Conservation (phyloP, 2,113 vertebrate genomes). For the Synchiropus splendidus region DNA sequence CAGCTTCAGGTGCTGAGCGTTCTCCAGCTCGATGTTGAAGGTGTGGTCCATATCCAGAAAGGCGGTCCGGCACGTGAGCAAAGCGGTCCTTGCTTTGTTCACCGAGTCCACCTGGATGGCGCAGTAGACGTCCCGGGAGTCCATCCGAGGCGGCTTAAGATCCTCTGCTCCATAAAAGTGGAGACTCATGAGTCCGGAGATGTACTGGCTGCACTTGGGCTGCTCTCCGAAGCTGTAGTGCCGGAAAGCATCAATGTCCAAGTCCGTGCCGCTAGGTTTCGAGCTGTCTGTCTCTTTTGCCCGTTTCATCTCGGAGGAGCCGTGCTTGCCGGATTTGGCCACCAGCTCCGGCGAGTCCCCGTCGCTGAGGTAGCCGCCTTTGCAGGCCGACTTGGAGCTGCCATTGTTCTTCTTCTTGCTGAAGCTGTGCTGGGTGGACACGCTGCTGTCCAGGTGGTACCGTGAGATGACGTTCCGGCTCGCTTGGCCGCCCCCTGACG, state of each 20-base stretch:
- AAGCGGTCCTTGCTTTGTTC: constrained; percentile 92
- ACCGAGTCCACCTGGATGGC: constrained; percentile 96
- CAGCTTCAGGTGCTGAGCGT: constrained; percentile 92
- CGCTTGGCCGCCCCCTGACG: constrained; percentile 65
- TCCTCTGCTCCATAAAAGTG: constrained; percentile 97
- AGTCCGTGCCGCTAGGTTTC: constrained; percentile 69
- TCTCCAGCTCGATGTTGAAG: constrained; percentile 96
- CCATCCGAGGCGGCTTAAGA: constrained; percentile 85
- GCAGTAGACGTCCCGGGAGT: constrained; percentile 93
- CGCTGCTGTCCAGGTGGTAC: constrained; percentile 94
- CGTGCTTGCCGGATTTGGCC: constrained; percentile 82
- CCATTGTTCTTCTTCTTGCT: constrained; percentile 74
- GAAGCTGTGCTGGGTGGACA: constrained; percentile 79
- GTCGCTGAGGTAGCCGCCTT: constrained; percentile 94
- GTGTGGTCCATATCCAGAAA: constrained; percentile 98
- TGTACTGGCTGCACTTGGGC: constrained; percentile 87
- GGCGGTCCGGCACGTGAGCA: constrained; percentile 84
- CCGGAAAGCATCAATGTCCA: constrained; percentile 90
- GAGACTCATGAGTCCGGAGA: constrained; percentile 93
- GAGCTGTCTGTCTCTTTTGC: constrained; percentile 61
- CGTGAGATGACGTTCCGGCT: constrained; percentile 95
- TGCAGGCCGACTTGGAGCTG: constrained; percentile 82
- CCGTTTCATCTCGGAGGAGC: constrained; percentile 65
- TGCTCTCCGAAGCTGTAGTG: constrained; percentile 93
- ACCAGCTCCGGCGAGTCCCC: constrained; percentile 92